phyloP scores from a whole-genome alignment of 2,797 vertebrate species.

The Rallus crepitans region DNA sequence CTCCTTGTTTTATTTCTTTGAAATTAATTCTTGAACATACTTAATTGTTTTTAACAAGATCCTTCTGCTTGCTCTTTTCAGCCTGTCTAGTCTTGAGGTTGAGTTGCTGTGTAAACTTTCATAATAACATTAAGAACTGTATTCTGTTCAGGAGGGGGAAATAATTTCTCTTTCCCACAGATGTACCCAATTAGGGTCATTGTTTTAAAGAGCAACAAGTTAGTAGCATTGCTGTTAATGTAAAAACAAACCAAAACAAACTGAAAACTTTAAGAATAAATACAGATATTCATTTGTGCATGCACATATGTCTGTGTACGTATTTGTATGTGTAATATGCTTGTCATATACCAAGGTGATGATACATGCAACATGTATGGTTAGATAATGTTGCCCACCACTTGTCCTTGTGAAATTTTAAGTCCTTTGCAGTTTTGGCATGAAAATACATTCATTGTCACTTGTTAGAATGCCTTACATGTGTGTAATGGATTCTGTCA shows the following conservation, averaged over 20 bases:
- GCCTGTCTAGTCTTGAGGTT: not conserved
- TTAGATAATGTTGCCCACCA: not conserved
- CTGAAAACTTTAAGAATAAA: not conserved
- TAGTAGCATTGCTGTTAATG: not conserved
- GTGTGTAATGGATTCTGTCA: not conserved
- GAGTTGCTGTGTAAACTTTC: not conserved
- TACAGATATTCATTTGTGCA: not conserved
- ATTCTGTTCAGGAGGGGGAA: conserved; percentile 3
- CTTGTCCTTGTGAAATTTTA: not conserved
- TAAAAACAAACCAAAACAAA: not conserved
- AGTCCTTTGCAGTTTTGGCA: not conserved
- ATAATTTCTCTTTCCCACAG: not conserved
- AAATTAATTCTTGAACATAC: not conserved
- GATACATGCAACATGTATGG: accelerated
- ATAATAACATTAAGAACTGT: not conserved
- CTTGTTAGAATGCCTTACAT: not conserved
- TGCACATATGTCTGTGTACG: accelerated
- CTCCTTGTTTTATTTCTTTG: not conserved
- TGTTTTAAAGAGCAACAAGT: not conserved
- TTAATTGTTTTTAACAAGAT: not conserved
- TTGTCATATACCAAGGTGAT: not conserved
- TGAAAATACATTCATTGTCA: not conserved
- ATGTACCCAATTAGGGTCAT: not conserved
- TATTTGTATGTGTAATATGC: not conserved
- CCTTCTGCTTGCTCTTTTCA: conserved; percentile 6